A percentile compares a stretch with the other conserved stretches of the same genome.
Conservation (phyloP, 2,888 invertebrate species). For the Notodonta ziczac region DNA sequence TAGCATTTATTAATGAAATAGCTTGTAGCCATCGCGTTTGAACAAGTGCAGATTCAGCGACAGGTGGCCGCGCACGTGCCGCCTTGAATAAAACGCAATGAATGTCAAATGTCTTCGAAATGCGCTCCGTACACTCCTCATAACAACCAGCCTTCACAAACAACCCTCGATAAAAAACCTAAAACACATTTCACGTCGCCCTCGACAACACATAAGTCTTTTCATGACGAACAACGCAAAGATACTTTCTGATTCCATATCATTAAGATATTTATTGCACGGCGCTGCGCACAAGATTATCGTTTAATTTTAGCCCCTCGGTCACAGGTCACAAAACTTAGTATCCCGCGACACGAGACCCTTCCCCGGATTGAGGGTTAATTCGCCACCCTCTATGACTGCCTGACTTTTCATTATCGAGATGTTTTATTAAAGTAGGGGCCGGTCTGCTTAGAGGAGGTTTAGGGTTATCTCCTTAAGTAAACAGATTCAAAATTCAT, state of each 20-base stretch:
- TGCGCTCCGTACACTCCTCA: slow-evolving; percentile 37
- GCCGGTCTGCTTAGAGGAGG: slow-evolving; percentile 61
- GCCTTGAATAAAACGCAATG: slow-evolving; percentile 79
- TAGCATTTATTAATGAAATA: slow-evolving; percentile 39
- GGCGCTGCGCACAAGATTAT: slow-evolving; percentile 42
- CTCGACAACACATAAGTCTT: slow-evolving; percentile 50
- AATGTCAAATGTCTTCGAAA: slow-evolving; percentile 76
- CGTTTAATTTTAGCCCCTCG: slow-evolving; percentile 67
- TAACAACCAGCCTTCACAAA: slow-evolving; percentile 31
- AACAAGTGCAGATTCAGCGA: slow-evolving; percentile 75
- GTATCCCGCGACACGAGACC: slow-evolving; percentile 51
- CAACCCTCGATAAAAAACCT: slow-evolving; percentile 47
- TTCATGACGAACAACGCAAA: slow-evolving; percentile 49
- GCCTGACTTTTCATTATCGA: slow-evolving; percentile 85
- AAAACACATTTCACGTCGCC: slow-evolving; percentile 53
- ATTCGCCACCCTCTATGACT: slow-evolving; percentile 80
- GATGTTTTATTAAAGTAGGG: slow-evolving; percentile 84
- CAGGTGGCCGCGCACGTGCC: slow-evolving; percentile 83
- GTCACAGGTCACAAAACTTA: slow-evolving; percentile 58
- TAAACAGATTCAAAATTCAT: slow-evolving; percentile 22
- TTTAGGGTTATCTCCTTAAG: slow-evolving; percentile 65
- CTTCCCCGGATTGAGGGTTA: slow-evolving; percentile 61
- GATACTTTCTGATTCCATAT: slow-evolving; percentile 84
- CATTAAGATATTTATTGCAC: slow-evolving; percentile 82
- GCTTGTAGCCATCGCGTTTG: slow-evolving; percentile 28